Evolutionary conservation across 2,797 vertebrate genomes (phyloP), one percentile per base, ranked within the genome.

Genomic region (Propithecus perrieri): DNA sequence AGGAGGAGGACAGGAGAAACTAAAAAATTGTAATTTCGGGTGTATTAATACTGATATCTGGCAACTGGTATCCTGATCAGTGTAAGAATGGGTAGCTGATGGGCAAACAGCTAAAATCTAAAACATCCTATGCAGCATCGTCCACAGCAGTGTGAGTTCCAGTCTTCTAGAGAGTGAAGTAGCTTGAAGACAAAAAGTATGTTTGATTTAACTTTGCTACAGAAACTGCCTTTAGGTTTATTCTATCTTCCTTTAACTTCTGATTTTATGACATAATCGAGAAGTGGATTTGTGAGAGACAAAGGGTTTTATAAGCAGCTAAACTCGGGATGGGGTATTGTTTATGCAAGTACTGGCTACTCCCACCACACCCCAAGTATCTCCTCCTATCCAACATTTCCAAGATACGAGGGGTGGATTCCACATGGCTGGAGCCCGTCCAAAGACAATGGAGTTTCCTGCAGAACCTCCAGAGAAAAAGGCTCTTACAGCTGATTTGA

Each of bases 231-330:
- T 90, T 79, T 61, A 5, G 57, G 48, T 80, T 28, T 75, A 71
- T 92, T 75, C 55, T 65, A 48, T 15, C 78, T 10, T 57, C 18
- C 50, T 92, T 89, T 75, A 81, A 63, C 46, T 85, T 92, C n/a
- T 69, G 38, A n/a, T 91, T 89, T 33, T 63, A 83, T 33, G 46
- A 61, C 30, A 84, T 24, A 88, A 65, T 74, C 13, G 57, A 84
- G 88, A 89, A 79, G 75, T 57, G 35, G 61, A 92, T 80, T 59
- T 93, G 35, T 20, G 26, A 88, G 26, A 78, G 41, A 92, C 12
- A 38, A 85, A 80, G 41, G 30, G 65, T 75, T 69, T 43, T 53
- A 41, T 35, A 88, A 83, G 57, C 67, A 89, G 38, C n/a, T 50
- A 81, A 93, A 93, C 43, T 87, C 63, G 57, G 26, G n/a, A 85